Conservation (phyloP, 2,797 vertebrate genomes). For the Micrastur ruficollis region DNA sequence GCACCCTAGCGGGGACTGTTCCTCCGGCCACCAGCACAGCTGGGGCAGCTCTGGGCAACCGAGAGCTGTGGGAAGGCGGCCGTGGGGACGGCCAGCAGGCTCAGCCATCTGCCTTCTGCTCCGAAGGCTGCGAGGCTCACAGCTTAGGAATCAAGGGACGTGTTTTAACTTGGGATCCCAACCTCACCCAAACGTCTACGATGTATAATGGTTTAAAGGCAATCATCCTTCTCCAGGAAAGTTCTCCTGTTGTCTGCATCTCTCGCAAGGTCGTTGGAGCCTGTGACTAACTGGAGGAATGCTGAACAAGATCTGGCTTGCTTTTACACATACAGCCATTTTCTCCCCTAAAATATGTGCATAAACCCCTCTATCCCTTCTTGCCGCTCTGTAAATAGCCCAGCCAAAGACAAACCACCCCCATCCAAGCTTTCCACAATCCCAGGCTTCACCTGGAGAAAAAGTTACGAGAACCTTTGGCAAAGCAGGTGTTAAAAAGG, state of each 20-base stretch:
- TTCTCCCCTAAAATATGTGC: slow-evolving; percentile 63
- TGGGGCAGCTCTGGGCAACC: neutral
- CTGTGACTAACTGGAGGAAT: slow-evolving; percentile 77
- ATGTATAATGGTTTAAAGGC: slow-evolving; percentile 26
- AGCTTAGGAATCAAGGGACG: slow-evolving; percentile 58
- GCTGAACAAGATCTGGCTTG: slow-evolving; percentile 71
- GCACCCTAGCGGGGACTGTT: neutral
- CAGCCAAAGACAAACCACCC: neutral
- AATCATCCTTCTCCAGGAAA: slow-evolving; percentile 37
- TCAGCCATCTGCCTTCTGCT: neutral
- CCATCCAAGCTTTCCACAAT: slow-evolving; percentile 18
- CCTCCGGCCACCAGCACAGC: neutral
- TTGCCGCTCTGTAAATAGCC: neutral
- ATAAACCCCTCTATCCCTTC: slow-evolving; percentile 34
- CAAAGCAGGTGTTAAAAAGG: neutral
- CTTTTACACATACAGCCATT: slow-evolving; percentile 1
- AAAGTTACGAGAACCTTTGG: neutral
- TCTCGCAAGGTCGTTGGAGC: slow-evolving; percentile 63
- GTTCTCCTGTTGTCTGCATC: slow-evolving; percentile 63
- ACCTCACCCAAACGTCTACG: slow-evolving; percentile 60
- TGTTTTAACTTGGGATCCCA: slow-evolving; percentile 69
- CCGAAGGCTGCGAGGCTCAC: neutral
- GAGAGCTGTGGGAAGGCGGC: neutral
- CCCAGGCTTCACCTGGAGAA: neutral
- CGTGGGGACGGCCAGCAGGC: neutral